Evolutionary conservation across 1,140 invertebrate genomes (phyloP).

Genomic region (Leptopilina clavipes): DNA sequence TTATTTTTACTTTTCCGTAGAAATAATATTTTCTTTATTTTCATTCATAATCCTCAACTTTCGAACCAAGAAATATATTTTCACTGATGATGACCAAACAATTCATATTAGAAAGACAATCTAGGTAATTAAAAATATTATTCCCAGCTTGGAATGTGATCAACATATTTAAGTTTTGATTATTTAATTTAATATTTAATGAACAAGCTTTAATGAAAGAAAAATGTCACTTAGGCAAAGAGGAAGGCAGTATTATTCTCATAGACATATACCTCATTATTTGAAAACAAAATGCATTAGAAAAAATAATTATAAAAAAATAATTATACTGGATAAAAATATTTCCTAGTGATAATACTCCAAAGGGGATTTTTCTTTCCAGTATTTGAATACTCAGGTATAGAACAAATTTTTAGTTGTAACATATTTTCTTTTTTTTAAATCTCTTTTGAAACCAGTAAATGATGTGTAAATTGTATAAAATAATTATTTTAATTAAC

Average conservation of each 20-base stretch:
- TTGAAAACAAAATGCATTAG: no score
- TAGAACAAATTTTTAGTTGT: background rate
- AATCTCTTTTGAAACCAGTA: no score
- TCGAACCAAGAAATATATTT: no score
- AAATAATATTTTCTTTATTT: background rate
- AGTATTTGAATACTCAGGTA: conserved; percentile 6
- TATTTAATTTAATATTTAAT: no score
- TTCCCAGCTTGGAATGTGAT: no score
- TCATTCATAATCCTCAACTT: no score
- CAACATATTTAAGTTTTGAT: no score
- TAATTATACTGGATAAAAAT: background rate
- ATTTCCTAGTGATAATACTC: background rate
- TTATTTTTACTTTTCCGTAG: background rate
- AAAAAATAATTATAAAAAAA: background rate
- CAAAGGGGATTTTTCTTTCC: background rate
- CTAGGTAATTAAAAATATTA: no score
- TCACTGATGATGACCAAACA: no score
- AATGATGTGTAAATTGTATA: no score
- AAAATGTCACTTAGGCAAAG: background rate
- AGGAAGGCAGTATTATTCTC: background rate
- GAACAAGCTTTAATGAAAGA: background rate
- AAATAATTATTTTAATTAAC: no score
- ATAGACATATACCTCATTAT: background rate
- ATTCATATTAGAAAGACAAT: no score
- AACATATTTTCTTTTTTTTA: background rate